A percentile compares a stretch with the other conserved stretches of the same genome.
phyloP scores from a whole-genome alignment of 2,888 invertebrate species.

The Pseudococcus jackbeardsleyi region DNA sequence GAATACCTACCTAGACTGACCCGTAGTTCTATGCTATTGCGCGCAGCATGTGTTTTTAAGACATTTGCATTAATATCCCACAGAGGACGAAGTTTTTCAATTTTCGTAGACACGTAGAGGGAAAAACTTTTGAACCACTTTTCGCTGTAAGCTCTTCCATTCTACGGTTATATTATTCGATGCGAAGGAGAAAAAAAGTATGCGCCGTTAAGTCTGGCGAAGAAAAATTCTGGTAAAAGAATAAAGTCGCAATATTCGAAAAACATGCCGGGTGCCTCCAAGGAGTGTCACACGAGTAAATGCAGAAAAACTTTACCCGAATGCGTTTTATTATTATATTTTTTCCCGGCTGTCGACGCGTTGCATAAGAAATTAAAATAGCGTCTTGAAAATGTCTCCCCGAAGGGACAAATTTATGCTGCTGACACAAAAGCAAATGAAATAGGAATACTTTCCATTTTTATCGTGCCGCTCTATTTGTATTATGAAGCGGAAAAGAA shows the following conservation, averaged over 20 bases:
- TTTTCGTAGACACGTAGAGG: constrained; percentile 41
- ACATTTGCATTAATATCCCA: constrained; percentile 57
- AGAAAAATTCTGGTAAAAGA: constrained; percentile 17
- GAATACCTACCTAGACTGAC: constrained; percentile 35
- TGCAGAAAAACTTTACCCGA: constrained; percentile 46
- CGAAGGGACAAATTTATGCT: constrained; percentile 41
- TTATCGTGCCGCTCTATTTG: constrained; percentile 26
- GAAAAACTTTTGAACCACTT: constrained; percentile 50
- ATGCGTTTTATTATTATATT: constrained; percentile 52
- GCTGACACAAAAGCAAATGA: constrained; percentile 43
- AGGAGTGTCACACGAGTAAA: constrained; percentile 33
- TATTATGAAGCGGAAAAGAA: neutral
- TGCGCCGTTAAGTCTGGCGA: constrained; percentile 41
- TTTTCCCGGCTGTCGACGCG: constrained; percentile 36
- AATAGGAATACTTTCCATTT: constrained; percentile 44
- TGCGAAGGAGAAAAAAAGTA: constrained; percentile 37
- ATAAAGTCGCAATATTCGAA: constrained; percentile 37
- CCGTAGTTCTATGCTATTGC: constrained; percentile 10
- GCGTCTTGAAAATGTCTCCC: constrained; percentile 48
- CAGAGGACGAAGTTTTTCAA: constrained; percentile 55
- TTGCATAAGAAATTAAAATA: constrained; percentile 56
- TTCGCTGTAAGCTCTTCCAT: constrained; percentile 45
- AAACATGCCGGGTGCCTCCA: constrained; percentile 45
- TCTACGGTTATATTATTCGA: constrained; percentile 42
- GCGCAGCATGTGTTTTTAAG: constrained; percentile 44